Percentiles rank a stretch among this genome's conserved stretches.
Evolutionary conservation across 2,888 invertebrate genomes (phyloP).

Genomic region (Brenthis daphne): DNA sequence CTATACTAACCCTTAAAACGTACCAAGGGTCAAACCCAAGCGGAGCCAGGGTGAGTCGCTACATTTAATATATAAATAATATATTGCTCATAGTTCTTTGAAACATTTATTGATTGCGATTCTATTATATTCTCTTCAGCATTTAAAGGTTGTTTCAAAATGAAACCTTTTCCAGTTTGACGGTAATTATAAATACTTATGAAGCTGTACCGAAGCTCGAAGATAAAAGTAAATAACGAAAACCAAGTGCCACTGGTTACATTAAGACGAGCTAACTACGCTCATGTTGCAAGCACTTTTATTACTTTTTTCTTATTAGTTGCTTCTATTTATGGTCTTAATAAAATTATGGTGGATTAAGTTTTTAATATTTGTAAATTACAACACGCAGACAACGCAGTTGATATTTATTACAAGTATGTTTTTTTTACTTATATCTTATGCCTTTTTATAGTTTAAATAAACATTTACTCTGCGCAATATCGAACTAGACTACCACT

Average conservation of each 20-base stretch:
- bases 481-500: too few relatives aligned
- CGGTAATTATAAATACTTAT: not conserved
- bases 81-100: too few relatives aligned
- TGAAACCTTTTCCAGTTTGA: not conserved
- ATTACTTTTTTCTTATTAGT: constrained; percentile 9
- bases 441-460: too few relatives aligned
- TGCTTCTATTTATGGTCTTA: not conserved
- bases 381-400: not conserved
- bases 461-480: too few relatives aligned
- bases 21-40: too few relatives aligned
- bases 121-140: not conserved
- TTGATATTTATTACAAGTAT: too few relatives aligned
- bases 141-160: not conserved
- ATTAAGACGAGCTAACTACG: constrained; percentile 6
- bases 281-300: not conserved
- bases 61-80: too few relatives aligned
- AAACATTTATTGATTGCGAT: too few relatives aligned
- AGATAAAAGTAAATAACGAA: constrained; percentile 13
- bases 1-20: too few relatives aligned
- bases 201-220: not conserved
- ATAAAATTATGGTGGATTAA: not conserved
- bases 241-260: not conserved
- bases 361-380: not conserved
- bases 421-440: too few relatives aligned
- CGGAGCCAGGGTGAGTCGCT: too few relatives aligned